A percentile compares a stretch with the other conserved stretches of the same genome.
Conservation (phyloP, 2,888 invertebrate genomes). For the Maniola hyperantus region DNA sequence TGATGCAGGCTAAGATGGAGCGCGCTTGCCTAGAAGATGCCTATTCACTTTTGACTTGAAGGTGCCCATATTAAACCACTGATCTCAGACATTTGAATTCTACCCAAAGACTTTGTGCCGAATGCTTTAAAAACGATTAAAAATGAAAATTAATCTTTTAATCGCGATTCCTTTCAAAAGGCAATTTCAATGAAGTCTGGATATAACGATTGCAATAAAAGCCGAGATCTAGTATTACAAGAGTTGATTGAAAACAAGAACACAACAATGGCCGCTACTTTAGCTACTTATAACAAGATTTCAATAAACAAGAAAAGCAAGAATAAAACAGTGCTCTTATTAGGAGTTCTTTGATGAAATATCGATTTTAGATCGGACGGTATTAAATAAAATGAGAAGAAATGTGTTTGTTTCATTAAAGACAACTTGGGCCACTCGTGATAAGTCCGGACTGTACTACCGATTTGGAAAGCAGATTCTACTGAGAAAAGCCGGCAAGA, state of each 20-base stretch:
- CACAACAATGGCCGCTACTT: background rate
- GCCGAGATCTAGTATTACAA: conserved; percentile 3
- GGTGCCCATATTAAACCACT: too few relatives aligned
- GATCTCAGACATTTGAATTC: too few relatives aligned
- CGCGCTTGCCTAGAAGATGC: too few relatives aligned
- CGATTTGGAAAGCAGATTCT: too few relatives aligned
- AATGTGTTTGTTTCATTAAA: background rate
- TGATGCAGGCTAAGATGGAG: too few relatives aligned
- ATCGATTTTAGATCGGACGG: background rate
- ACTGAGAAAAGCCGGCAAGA: too few relatives aligned
- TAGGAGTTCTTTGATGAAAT: background rate
- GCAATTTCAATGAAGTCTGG: conserved; percentile 2
- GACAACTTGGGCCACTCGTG: background rate
- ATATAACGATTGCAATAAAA: background rate
- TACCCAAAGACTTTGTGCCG: too few relatives aligned
- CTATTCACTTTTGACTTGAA: too few relatives aligned
- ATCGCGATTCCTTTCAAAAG: background rate
- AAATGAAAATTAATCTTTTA: background rate
- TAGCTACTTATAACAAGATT: background rate
- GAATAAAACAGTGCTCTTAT: background rate
- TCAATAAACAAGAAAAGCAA: background rate
- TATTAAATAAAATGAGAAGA: too few relatives aligned
- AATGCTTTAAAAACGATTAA: background rate
- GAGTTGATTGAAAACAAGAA: conserved; percentile 6
- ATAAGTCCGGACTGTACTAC: background rate